A percentile compares a stretch with the other conserved stretches of the same genome.
These are phyloP conservation scores for Nemoura dubitans DNA, from an alignment of 2,888 invertebrate species.

Conservation along the genomic window DNA sequence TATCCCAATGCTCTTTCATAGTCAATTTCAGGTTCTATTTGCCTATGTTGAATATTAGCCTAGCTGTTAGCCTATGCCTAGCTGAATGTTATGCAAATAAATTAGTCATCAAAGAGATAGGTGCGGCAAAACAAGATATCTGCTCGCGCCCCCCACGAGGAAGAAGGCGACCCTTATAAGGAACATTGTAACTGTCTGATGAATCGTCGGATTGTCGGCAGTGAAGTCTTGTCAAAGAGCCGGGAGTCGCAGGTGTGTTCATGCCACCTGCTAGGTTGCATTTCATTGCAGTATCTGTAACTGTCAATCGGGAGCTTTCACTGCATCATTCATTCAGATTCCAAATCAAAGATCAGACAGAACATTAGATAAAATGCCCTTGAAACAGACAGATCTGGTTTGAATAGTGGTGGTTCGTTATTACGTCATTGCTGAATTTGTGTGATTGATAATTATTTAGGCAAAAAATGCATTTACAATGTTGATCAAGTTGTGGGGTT, in stretches of 20 bases:
- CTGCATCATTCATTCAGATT: background rate
- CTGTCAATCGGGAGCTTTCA: background rate
- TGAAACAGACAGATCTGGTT: background rate
- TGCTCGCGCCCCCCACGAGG: background rate
- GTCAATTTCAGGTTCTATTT: background rate
- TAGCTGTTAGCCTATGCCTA: background rate
- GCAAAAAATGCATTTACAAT: background rate
- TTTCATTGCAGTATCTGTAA: slow-evolving; percentile 4
- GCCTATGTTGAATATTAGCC: too few relatives aligned
- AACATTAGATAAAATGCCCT: background rate
- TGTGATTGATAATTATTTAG: background rate
- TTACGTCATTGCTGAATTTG: background rate
- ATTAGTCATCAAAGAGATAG: background rate
- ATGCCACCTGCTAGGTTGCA: background rate
- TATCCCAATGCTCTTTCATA: background rate
- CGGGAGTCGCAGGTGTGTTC: background rate
- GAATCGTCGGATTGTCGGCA: background rate
- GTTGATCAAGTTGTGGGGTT: background rate
- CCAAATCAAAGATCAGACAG: background rate
- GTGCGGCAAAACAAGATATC: background rate
- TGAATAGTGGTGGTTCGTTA: background rate
- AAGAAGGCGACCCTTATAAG: background rate
- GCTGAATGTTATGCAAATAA: background rate
- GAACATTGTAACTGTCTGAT: background rate
- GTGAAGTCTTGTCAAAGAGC: background rate